Conservation (phyloP, 2,888 invertebrate species). For the Macrosoma leucophasiata region DNA sequence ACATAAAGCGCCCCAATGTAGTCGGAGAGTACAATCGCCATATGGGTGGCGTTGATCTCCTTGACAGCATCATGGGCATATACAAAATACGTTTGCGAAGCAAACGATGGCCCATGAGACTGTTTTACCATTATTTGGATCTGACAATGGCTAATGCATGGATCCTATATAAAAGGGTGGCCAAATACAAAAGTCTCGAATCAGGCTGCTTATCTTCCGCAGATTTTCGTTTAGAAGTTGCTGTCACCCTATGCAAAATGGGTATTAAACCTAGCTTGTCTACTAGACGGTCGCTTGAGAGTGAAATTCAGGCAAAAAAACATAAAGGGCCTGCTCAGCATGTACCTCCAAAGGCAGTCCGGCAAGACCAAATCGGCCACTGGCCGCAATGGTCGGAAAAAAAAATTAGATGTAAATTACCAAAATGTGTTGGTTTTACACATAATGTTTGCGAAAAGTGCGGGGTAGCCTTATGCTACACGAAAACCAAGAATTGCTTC, state of each 20-base stretch:
- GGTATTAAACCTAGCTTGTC: slow-evolving; percentile 16
- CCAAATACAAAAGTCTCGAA: too few relatives aligned
- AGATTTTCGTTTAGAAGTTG: slow-evolving; percentile 21
- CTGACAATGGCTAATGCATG: slow-evolving; percentile 23
- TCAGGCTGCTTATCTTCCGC: slow-evolving; percentile 8
- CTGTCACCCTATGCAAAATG: slow-evolving; percentile 18
- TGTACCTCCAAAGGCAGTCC: slow-evolving; percentile 24
- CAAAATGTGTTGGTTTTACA: slow-evolving; percentile 18
- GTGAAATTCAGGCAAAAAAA: slow-evolving; percentile 24
- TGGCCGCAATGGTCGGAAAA: slow-evolving; percentile 28
- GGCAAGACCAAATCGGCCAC: slow-evolving; percentile 27
- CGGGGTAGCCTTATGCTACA: slow-evolving; percentile 19
- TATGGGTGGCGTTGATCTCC: too few relatives aligned
- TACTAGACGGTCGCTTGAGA: slow-evolving; percentile 13
- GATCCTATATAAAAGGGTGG: slow-evolving; percentile 24
- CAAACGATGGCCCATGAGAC: slow-evolving; percentile 33
- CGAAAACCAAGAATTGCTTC: slow-evolving; percentile 23
- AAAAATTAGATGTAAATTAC: slow-evolving; percentile 22
- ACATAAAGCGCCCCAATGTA: too few relatives aligned
- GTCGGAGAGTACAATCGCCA: too few relatives aligned
- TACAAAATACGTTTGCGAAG: too few relatives aligned
- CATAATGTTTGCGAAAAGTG: slow-evolving; percentile 19
- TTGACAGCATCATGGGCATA: too few relatives aligned
- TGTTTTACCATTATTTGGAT: slow-evolving; percentile 31
- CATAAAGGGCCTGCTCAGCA: slow-evolving; percentile 27